Base-by-base conservation (phyloP, 1,140 invertebrate species). In the Drosophila insularis region DNA sequence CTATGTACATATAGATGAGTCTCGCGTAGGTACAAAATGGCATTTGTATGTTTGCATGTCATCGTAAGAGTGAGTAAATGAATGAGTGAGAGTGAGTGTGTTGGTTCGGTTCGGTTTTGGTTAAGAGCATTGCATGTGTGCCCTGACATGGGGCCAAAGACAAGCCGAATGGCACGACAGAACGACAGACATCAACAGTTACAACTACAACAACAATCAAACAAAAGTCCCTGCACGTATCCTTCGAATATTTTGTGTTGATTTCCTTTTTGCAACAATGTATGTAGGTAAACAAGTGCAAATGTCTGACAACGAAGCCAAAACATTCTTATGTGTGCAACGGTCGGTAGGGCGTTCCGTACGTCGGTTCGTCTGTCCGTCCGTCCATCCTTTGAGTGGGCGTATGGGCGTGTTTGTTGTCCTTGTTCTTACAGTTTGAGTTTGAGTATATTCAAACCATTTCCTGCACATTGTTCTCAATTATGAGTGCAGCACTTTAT, bases 21-120 rank as follows among this genome's bases (percentile, higher is more conserved):
- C 5, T 43, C 17, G 55, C 31, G 55, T 74, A 55, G 56, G 43
- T 46, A 56, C 71, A 39, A 74, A 74, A 74, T 74, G 72, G 72
- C 72, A 63, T 74, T 74, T 74, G 67, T 74, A 71, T 74, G 72
- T 74, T 74, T 74, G 71, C 72, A 74, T 74, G 72, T 74, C 72
- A 74, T 63, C 46, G 40, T 23, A 56, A 74, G 54, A 74, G 40
- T 31, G 19, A 54, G 54, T 56, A 39, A 17, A n/a, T n/a, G n/a
- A n/a, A n/a, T 21, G 39, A 32, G 21, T 63, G 68, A 61, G 71
- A 32, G 6, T 23, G 21, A n/a, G 27, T 6, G 27, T 59, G 63
- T n/a, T n/a, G 65, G 46, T 5, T 17, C 50, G 68, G 19, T 11
- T 13, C 17, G 63, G 40, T 35, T n/a, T 40, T 43, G 55, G 19